Evolutionary conservation across 2,888 invertebrate genomes (phyloP).

Genomic region (Acanthopleura granulata): DNA sequence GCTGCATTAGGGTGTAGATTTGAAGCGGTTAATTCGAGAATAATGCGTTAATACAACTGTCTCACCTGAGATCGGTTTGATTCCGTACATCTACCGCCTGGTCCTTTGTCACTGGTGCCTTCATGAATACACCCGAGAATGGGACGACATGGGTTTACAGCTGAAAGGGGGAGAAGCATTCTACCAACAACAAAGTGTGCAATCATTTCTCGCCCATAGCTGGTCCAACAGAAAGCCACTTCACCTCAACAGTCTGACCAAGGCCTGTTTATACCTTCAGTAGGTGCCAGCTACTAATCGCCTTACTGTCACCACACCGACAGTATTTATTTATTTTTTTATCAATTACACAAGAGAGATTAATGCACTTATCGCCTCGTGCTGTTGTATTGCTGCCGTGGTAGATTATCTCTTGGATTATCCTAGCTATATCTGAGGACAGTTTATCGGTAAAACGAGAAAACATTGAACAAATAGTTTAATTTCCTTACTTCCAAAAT

Average conservation of each 20-base stretch:
- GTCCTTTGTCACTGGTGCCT: background rate
- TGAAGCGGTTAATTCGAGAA: conserved; percentile 3
- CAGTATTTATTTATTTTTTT: too few species aligned
- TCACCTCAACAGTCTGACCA: background rate
- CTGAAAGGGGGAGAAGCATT: conserved; percentile 2
- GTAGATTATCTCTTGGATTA: too few species aligned
- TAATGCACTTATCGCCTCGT: too few species aligned
- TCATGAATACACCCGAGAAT: background rate
- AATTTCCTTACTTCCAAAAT: too few species aligned
- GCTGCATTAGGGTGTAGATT: background rate
- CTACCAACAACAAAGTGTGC: background rate
- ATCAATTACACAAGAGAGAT: too few species aligned
- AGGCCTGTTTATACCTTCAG: background rate
- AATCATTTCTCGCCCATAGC: background rate
- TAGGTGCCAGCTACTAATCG: background rate
- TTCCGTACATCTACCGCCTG: background rate
- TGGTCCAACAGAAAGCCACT: background rate
- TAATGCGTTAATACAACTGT: background rate
- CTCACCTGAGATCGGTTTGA: background rate
- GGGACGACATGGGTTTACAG: background rate
- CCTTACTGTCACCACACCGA: too few species aligned
- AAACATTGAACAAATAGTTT: too few species aligned
- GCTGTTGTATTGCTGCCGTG: too few species aligned
- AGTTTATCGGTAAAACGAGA: too few species aligned
- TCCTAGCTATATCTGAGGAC: too few species aligned